Conservation (phyloP, 2,888 invertebrate genomes). For the Nymphalis urticae region DNA sequence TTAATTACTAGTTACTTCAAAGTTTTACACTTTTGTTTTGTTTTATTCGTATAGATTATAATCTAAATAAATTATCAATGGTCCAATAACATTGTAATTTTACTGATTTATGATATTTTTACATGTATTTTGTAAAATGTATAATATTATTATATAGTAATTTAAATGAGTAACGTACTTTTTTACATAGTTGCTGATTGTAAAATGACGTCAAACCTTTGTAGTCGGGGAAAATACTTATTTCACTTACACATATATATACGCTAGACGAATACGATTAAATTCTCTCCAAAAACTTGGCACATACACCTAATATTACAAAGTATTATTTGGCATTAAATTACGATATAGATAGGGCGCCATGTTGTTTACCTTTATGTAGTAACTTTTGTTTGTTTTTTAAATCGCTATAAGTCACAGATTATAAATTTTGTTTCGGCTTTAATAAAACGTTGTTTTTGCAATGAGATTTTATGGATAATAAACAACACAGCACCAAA, state of each 20-base stretch:
- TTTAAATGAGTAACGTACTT: neutral
- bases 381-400: neutral
- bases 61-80: conserved; percentile 30
- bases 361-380: conserved; percentile 61
- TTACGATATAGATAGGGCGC: conserved; percentile 25
- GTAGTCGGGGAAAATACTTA: conserved; percentile 58
- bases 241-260: conserved; percentile 39
- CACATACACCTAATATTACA: conserved; percentile 40
- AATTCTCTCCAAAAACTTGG: conserved; percentile 67
- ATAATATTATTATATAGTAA: conserved; percentile 11
- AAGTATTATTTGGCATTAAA: conserved; percentile 38
- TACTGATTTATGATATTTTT: neutral
- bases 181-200: conserved; percentile 45
- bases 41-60: neutral
- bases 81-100: conserved; percentile 42
- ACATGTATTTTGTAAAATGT: conserved; percentile 7
- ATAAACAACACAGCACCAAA: conserved; percentile 26
- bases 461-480: neutral
- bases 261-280: conserved; percentile 51
- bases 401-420: neutral
- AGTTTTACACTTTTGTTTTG: neutral
- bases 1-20: neutral
- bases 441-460: neutral
- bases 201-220: conserved; percentile 34
- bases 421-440: neutral